Conservation (phyloP, 92 coral and sea anemone species). For the Blastomussa wellsi region DNA sequence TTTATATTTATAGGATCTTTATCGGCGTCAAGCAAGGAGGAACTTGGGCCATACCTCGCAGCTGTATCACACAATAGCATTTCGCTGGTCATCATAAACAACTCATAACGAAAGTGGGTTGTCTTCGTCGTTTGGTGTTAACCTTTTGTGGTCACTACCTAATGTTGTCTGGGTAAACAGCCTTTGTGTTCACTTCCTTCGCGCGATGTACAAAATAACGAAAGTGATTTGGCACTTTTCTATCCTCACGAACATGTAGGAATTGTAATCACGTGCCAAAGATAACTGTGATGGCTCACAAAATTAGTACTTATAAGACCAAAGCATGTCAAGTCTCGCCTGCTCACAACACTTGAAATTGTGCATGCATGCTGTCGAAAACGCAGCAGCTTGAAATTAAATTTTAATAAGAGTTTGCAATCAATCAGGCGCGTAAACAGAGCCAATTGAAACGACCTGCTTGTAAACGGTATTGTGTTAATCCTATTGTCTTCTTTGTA, state of each 20-base stretch:
- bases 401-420: constrained; percentile 22
- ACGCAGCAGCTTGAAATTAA: constrained; percentile 32
- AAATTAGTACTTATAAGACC: constrained; percentile 8
- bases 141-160: constrained; percentile 2
- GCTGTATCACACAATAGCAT: not conserved
- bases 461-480: constrained; percentile 26
- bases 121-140: not conserved
- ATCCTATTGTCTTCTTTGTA: constrained; percentile 9
- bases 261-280: constrained; percentile 23
- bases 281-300: constrained; percentile 11
- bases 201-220: constrained; percentile 5
- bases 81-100: constrained; percentile 24
- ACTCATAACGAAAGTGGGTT: not conserved
- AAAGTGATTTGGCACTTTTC: not conserved
- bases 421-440: constrained; percentile 40
- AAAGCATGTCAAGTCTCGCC: constrained; percentile 2
- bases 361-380: constrained; percentile 21
- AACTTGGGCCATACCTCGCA: not conserved
- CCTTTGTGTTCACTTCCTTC: constrained; percentile 9
- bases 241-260: constrained; percentile 11
- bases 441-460: constrained; percentile 26
- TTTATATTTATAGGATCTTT: not conserved
- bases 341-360: not conserved
- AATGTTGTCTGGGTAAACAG: constrained; percentile 10
- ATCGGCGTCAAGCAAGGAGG: not conserved